Evolutionary conservation across 92 coral and sea anemone species (phyloP).

Genomic region (Montipora capitata): DNA sequence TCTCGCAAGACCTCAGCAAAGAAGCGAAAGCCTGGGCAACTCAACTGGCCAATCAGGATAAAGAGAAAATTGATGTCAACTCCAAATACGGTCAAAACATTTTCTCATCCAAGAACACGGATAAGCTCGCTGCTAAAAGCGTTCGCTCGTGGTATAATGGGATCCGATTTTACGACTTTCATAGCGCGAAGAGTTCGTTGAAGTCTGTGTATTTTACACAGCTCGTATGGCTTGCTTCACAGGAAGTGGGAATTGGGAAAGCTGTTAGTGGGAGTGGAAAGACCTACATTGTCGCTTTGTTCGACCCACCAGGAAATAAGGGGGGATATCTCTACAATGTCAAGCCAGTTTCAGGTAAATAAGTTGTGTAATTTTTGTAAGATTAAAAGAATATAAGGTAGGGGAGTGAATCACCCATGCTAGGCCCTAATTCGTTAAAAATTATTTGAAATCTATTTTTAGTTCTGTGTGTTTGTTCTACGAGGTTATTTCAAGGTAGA

Average conservation of each 20-base stretch:
- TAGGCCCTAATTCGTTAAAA: too few relatives aligned
- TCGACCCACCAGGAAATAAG: slow-evolving; percentile 82
- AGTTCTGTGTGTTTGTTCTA: too few relatives aligned
- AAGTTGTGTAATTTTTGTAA: neutral
- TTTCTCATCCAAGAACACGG: slow-evolving; percentile 70
- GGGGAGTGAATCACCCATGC: too few relatives aligned
- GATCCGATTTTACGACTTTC: slow-evolving; percentile 87
- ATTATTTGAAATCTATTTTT: too few relatives aligned
- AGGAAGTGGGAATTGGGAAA: slow-evolving; percentile 89
- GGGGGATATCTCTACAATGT: slow-evolving; percentile 69
- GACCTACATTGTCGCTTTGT: slow-evolving; percentile 90
- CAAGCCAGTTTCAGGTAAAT: slow-evolving; percentile 91
- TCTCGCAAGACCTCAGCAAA: slow-evolving; percentile 83
- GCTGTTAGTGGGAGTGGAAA: slow-evolving; percentile 78
- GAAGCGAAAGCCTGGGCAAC: slow-evolving; percentile 90
- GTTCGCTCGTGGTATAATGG: slow-evolving; percentile 95
- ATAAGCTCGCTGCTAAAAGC: slow-evolving; percentile 55
- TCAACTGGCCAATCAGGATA: slow-evolving; percentile 82
- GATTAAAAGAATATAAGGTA: too few relatives aligned
- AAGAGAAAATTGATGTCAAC: slow-evolving; percentile 83
- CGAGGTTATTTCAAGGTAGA: too few relatives aligned
- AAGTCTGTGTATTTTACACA: slow-evolving; percentile 90
- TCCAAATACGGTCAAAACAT: slow-evolving; percentile 88
- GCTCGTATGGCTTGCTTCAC: slow-evolving; percentile 86
- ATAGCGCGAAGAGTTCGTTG: slow-evolving; percentile 71